Conservation (phyloP, 2,113 vertebrate genomes). For the Oncorhynchus keta region DNA sequence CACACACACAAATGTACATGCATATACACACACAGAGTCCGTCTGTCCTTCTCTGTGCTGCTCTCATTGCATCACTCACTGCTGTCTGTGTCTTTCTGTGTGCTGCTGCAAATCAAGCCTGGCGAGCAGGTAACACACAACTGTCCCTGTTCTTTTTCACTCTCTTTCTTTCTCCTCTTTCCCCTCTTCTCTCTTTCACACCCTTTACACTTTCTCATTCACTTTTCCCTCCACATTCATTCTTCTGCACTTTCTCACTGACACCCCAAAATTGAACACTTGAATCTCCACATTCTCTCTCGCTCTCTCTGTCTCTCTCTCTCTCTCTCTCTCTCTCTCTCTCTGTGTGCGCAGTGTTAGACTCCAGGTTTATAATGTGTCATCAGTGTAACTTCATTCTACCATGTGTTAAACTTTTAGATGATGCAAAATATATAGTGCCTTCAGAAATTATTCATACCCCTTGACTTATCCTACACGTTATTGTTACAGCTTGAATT, state of each 20-base stretch:
- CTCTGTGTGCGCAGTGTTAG: constrained; percentile 34
- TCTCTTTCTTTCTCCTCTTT: background rate
- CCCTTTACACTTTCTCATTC: too few species aligned
- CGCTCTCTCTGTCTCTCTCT: background rate
- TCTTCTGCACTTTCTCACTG: too few species aligned
- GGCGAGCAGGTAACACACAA: constrained; percentile 48
- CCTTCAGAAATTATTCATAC: too few species aligned
- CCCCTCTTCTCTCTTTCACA: too few species aligned
- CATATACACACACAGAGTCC: background rate
- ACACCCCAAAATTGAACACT: background rate
- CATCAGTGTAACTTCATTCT: constrained; percentile 11
- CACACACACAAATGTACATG: background rate
- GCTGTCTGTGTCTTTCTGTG: constrained; percentile 45
- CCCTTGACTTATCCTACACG: too few species aligned
- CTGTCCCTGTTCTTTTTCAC: constrained; percentile 4
- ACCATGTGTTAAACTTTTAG: constrained; percentile 12
- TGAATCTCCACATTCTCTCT: background rate
- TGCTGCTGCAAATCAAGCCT: constrained; percentile 52
- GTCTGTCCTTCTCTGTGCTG: constrained; percentile 9
- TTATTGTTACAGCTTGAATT: too few species aligned
- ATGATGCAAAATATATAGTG: constrained; percentile 4
- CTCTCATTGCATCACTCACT: constrained; percentile 40
- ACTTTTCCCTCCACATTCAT: too few species aligned
- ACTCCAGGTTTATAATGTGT: constrained; percentile 28
- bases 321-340: background rate